phyloP scores from a whole-genome alignment of 2,797 vertebrate genomes.

The Calcarius lapponicus region DNA sequence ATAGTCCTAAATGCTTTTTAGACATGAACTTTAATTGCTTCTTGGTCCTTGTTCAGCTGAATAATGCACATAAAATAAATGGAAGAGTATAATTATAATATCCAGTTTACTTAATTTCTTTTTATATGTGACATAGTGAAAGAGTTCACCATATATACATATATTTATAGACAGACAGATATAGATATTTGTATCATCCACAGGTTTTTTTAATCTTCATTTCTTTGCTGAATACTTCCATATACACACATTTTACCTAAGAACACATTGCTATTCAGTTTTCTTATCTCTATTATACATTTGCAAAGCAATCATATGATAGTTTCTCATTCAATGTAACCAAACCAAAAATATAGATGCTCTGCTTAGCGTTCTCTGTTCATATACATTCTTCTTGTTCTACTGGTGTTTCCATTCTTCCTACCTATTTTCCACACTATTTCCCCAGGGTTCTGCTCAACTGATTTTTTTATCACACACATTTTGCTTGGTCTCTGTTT shows the following conservation, averaged over 20 bases:
- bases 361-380: neutral
- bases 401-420: neutral
- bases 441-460: slow-evolving; percentile 15
- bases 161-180: neutral
- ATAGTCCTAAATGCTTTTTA: neutral
- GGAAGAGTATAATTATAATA: neutral
- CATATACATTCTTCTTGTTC: neutral
- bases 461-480: slow-evolving; percentile 3
- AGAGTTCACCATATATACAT: neutral
- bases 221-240: neutral
- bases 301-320: neutral
- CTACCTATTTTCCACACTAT: slow-evolving; percentile 5
- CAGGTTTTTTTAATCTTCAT: neutral
- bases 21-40: neutral
- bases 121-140: neutral
- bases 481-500: neutral
- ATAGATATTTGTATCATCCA: neutral
- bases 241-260: neutral
- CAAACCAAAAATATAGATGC: neutral
- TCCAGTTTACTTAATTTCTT: neutral
- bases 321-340: neutral
- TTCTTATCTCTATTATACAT: neutral
- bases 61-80: neutral
- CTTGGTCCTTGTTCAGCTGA: neutral
- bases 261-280: neutral